These are phyloP conservation scores for Apoderus coryli DNA, from an alignment of 2,888 invertebrate species.

Conservation along the genomic window DNA sequence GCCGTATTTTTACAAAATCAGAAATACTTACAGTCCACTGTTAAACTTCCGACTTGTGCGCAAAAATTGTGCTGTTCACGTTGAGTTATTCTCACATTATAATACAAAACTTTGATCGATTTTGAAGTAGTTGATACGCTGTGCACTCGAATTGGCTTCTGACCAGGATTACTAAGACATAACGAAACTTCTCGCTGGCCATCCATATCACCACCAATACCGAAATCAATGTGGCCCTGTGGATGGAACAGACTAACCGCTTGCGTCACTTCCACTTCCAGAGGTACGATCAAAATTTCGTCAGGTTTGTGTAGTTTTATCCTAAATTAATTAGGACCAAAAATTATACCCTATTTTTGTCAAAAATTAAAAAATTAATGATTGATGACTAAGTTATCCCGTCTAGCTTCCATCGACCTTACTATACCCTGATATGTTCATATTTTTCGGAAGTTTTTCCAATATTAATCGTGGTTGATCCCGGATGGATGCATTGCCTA, in stretches of 20 bases:
- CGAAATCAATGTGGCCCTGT: constrained; percentile 68
- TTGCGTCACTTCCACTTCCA: constrained; percentile 65
- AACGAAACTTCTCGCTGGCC: constrained; percentile 43
- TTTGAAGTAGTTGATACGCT: constrained; percentile 45
- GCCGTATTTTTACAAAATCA: background rate
- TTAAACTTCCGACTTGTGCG: constrained; percentile 48
- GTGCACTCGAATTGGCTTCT: constrained; percentile 50
- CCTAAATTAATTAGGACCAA: constrained; percentile 36
- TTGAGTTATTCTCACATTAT: constrained; percentile 49
- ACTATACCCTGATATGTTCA: too few species aligned
- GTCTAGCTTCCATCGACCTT: too few species aligned
- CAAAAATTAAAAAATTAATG: background rate
- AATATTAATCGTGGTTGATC: too few species aligned
- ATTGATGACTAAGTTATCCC: too few species aligned
- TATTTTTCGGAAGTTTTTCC: too few species aligned
- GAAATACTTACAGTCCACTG: constrained; percentile 50
- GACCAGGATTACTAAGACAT: constrained; percentile 50
- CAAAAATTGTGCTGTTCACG: constrained; percentile 31
- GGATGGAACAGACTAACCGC: constrained; percentile 62
- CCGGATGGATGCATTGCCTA: too few species aligned
- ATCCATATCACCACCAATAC: constrained; percentile 59
- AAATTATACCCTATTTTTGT: background rate
- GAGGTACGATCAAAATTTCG: constrained; percentile 61
- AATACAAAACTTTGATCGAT: constrained; percentile 51
- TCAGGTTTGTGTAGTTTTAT: constrained; percentile 54